Base-by-base conservation (phyloP, 2,888 invertebrate genomes). In the Pyrocoelia pectoralis region DNA sequence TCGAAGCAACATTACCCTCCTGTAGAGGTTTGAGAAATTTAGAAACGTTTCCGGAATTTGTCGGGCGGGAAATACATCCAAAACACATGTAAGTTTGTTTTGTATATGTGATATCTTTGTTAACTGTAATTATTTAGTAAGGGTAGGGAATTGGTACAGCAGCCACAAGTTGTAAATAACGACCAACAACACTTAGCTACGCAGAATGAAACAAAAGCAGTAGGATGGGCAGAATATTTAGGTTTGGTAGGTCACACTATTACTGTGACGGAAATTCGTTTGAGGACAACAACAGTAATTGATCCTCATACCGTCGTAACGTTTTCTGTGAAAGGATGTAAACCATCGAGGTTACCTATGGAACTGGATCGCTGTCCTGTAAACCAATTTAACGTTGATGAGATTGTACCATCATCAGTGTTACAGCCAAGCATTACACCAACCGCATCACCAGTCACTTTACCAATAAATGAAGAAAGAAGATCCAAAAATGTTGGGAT, bases 321-420 rank as follows among this genome's bases (percentile, higher is more conserved):
- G 4, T 82, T 80, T 68, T 79, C 80, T 10, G 76, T 82, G 4
- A 76, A 75, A 61, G 81, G 81, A n/a, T 82, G 82, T 61, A 76
- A 73, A 55, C 82, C 82, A 8, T 71, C 77, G 15, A 68, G 68
- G 33, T 68, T 81, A 52, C 81, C 82, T 1, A 69, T 74, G 64
- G 76, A 79, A 63, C 67, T 82, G 14, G 70, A 76, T 18, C 68
- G 67, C 38, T 78, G 78, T 61, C 56, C 69, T 28, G 19, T 50
- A 6, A 62, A 62, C 12, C 54, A 55, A 24, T 41, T 49, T 29
- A 24, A 51, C 3, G 28, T 54, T 5, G 48, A 57, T 1, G 56
- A 61, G 14, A 59, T 68, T 56, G 18, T 48, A 9, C 64, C 68
- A 2, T 54, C 60, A 2, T 18, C 57, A 6, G 48, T 61, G 12